Evolutionary conservation across 2,113 vertebrate species (phyloP).

Genomic region (Hippoglossus stenolepis): DNA sequence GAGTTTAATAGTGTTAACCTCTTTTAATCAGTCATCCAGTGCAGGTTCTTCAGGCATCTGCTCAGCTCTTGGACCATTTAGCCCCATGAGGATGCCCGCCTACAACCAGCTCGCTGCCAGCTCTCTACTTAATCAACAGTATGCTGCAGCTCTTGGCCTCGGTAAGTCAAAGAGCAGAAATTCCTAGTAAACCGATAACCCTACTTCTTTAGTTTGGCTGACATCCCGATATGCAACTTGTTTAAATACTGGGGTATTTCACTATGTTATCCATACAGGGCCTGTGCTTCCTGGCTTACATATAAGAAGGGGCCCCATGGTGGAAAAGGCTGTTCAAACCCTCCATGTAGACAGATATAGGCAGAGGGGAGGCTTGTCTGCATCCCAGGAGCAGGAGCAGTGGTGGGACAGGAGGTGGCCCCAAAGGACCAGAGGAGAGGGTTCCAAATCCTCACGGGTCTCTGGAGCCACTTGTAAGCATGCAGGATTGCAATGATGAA

Average conservation of each 20-base stretch:
- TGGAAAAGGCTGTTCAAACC: slow-evolving; percentile 96
- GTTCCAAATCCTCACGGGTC: slow-evolving; percentile 41
- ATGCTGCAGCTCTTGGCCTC: slow-evolving; percentile 90
- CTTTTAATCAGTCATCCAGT: slow-evolving; percentile 88
- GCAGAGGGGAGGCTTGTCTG: slow-evolving; percentile 72
- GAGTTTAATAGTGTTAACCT: neutral
- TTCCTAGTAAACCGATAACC: neutral
- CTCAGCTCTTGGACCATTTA: slow-evolving; percentile 88
- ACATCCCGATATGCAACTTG: neutral
- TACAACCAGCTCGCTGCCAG: slow-evolving; percentile 92
- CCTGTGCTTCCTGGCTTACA: slow-evolving; percentile 83
- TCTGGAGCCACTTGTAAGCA: slow-evolving; percentile 61
- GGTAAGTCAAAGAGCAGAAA: slow-evolving; percentile 75
- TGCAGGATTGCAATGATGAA: neutral
- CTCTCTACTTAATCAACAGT: slow-evolving; percentile 92
- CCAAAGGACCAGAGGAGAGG: slow-evolving; percentile 69
- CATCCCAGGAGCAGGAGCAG: slow-evolving; percentile 52
- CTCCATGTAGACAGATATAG: slow-evolving; percentile 81
- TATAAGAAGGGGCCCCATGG: slow-evolving; percentile 90
- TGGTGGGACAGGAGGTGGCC: slow-evolving; percentile 71
- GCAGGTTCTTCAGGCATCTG: slow-evolving; percentile 85
- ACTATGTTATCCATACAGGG: slow-evolving; percentile 23
- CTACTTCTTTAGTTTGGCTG: neutral
- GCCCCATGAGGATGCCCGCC: slow-evolving; percentile 89
- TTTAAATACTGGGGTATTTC: neutral